These are phyloP conservation scores for Drosophila leonis DNA, from an alignment of 2,888 invertebrate species.

Conservation along the genomic window DNA sequence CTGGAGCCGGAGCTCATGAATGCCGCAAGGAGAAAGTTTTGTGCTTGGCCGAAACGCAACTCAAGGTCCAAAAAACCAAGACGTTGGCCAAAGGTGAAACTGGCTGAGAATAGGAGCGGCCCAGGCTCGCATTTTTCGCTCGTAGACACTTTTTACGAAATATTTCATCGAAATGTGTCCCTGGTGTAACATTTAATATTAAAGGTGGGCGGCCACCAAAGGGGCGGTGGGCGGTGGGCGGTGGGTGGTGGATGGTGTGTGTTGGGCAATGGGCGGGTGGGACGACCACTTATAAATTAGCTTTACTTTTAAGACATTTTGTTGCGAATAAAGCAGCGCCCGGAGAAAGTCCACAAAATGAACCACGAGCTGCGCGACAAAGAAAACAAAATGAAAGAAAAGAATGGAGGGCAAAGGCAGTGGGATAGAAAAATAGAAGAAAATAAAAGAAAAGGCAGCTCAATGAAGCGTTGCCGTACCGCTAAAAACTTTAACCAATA, in stretches of 20 bases:
- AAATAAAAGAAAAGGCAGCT: conserved; percentile 42
- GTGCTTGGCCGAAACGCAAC: conserved; percentile 43
- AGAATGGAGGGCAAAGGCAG: conserved; percentile 9
- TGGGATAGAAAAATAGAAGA: conserved; percentile 16
- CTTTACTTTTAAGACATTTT: conserved; percentile 82
- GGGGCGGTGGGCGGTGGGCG: conserved; percentile 26
- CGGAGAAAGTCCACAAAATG: conserved; percentile 73
- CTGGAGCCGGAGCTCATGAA: conserved; percentile 55
- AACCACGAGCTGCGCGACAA: conserved; percentile 49
- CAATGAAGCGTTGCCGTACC: conserved; percentile 62
- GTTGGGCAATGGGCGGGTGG: conserved; percentile 28
- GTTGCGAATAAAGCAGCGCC: conserved; percentile 72
- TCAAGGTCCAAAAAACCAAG: conserved; percentile 49
- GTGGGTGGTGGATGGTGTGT: conserved; percentile 26
- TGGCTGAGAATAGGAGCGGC: conserved; percentile 43
- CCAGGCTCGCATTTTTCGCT: conserved; percentile 76
- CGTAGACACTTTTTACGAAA: conserved; percentile 85
- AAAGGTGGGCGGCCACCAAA: conserved; percentile 68
- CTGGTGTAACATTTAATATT: conserved; percentile 85
- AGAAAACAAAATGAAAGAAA: conserved; percentile 18
- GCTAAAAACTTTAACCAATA: conserved; percentile 81
- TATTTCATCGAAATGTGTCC: conserved; percentile 86
- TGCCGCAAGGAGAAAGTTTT: conserved; percentile 82
- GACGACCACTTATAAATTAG: conserved; percentile 82
- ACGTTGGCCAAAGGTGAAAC: conserved; percentile 51